Base-by-base conservation (phyloP, 2,888 invertebrate species). In the Lasioglossum oenotherae region DNA sequence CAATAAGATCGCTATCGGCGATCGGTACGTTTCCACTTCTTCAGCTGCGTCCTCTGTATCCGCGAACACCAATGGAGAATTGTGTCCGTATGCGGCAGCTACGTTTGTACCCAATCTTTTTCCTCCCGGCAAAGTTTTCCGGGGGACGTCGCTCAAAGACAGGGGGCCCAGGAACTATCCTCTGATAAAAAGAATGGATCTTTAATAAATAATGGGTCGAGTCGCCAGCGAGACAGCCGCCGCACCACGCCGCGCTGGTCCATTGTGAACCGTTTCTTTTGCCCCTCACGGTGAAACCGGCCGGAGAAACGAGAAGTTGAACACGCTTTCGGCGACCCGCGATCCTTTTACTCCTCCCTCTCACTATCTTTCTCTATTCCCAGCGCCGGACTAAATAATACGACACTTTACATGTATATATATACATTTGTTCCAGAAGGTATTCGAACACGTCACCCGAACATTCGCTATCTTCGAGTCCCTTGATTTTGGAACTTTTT, bases 91-190 rank as follows among this genome's bases (percentile, higher is more conserved):
- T 44, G n/a, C 74, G 57, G n/a, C 49, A 19, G 60, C 64, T 31
- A 69, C 81, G 76, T 69, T 71, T 81, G 80, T 75, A 72, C 78
- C 82, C 87, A 80, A 87, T 90, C 90, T 84, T 88, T 85, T 86
- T 84, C 87, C 84, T 75, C 78, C 79, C 69, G 87, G 92, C 91
- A 91, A 93, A 92, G 87, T 93, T 93, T 93, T 92, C 88, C 89
- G 88, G 85, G 88, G 89, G 82, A 41, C 78, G 83, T 74, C 82
- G 46, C 46, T 75, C 84, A 82, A 82, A 78, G 82, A 85, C 85
- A 81, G 81, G 72, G 81, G 72, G 77, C 44, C 60, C 38, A 77
- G 87, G 88, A 89, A 87, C 90, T 90, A 88, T 88, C 76, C 82
- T 27, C 72, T 78, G 89, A 90, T 91, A 91, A 91, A 90, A 91